Base-by-base conservation (phyloP, 2,113 vertebrate species). In the Clarias gariepinus region DNA sequence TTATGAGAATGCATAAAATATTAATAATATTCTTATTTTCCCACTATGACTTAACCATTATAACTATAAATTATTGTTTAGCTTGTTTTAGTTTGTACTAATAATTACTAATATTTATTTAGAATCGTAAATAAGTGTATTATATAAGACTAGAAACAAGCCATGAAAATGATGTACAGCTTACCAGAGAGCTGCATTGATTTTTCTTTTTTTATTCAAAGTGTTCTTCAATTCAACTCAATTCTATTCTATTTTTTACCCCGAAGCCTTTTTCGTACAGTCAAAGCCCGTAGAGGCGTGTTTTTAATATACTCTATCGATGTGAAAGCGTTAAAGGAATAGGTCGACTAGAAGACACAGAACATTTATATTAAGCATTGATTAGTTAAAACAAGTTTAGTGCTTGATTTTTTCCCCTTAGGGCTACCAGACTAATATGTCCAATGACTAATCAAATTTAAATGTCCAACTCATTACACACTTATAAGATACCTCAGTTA, bases 181-280 rank as follows among this genome's bases (percentile, higher is more conserved):
- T 84, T 15, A 4, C 57, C 21, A 47, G 69, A 84, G 2, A n/a
- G 68, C 52, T 74, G 82, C 68, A 84, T 47, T 74, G 66, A 84
- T 73, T 74, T 21, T 1, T 30, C 23, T 53, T 76, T n/a, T 25
- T 47, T 28, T 55, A 16, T 52, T 15, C 23, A 52, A 23, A 41
- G 47, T 69, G 64, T 57, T 33, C 66, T 71, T 30, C 52, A 25
- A 73, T 68, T 12, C 30, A 18, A 6, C 52, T 76, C 73, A 76
- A 0, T 78, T 78, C 52, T 41, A 6, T 76, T 76, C 73, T 53
- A 1, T 78, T 78, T n/a, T 41, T 84, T 30, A 47, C 71, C 28
- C 53, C 57, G 19, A 73, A 76, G 68, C 30, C 7, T 30, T 71
- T 68, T 57, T 58, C 58, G n/a, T 19, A 10, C 41, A 8, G 74